These are phyloP conservation scores for Drosophila merina DNA, from an alignment of 2,888 invertebrate genomes.

Conservation along the genomic window DNA sequence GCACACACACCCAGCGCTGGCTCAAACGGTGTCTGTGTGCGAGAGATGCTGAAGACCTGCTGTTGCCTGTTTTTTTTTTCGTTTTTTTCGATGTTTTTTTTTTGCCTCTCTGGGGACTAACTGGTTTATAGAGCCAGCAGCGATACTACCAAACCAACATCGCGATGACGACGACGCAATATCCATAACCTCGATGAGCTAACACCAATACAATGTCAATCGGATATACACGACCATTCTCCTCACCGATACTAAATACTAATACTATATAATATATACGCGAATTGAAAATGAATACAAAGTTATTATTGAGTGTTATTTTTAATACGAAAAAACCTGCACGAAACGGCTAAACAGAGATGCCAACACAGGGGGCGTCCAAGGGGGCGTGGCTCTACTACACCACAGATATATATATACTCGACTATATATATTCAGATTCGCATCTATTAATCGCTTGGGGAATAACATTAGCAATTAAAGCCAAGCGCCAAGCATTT, in stretches of 20 bases:
- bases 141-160: slow-evolving; percentile 31
- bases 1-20: slow-evolving; percentile 23
- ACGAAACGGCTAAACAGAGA: slow-evolving; percentile 52
- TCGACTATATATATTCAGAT: slow-evolving; percentile 11
- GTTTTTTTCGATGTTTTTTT: slow-evolving; percentile 40
- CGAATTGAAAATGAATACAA: slow-evolving; percentile 76
- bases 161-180: slow-evolving; percentile 65
- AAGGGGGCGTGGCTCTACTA: slow-evolving; percentile 27
- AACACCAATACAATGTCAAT: slow-evolving; percentile 60
- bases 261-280: slow-evolving; percentile 28
- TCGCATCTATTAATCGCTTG: slow-evolving; percentile 33
- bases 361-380: slow-evolving; percentile 5
- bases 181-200: slow-evolving; percentile 77
- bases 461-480: slow-evolving; percentile 72
- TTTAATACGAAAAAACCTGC: slow-evolving; percentile 53
- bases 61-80: slow-evolving; percentile 52
- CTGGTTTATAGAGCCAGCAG: slow-evolving; percentile 63
- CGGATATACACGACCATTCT: slow-evolving; percentile 19
- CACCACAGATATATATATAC: slow-evolving; percentile 8
- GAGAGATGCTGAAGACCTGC: slow-evolving; percentile 76
- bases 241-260: slow-evolving; percentile 47
- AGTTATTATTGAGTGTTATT: slow-evolving; percentile 77
- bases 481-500: slow-evolving; percentile 41
- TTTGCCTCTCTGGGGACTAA: slow-evolving; percentile 65
- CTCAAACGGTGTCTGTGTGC: slow-evolving; percentile 18